phyloP scores from a whole-genome alignment of 1,140 invertebrate genomes.

The Ectropis grisescens region DNA sequence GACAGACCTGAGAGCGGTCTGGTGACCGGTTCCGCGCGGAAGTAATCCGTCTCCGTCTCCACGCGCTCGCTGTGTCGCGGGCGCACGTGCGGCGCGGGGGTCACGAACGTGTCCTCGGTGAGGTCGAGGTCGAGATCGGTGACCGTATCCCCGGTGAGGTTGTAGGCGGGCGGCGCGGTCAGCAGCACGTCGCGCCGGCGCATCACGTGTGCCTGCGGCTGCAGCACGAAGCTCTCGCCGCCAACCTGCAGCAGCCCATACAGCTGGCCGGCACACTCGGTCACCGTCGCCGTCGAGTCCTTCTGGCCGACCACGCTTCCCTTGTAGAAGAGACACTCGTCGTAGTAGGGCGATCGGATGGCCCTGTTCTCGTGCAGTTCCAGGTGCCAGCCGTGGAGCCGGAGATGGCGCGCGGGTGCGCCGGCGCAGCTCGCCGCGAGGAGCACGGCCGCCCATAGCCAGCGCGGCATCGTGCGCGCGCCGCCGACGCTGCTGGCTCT shows the following conservation, averaged over 20 bases:
- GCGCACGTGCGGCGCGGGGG: constrained; percentile 27
- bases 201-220: constrained; percentile 50
- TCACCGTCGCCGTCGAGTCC: constrained; percentile 42
- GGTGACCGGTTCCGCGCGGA: constrained; percentile 28
- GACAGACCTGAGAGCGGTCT: constrained; percentile 53
- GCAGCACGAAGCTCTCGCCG: constrained; percentile 46
- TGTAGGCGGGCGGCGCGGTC: constrained; percentile 35
- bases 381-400: constrained; percentile 48
- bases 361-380: constrained; percentile 50
- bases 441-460: constrained; percentile 44
- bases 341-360: constrained; percentile 52
- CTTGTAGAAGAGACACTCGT: constrained; percentile 54
- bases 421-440: constrained; percentile 16
- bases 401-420: constrained; percentile 35
- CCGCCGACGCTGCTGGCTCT: constrained; percentile 46
- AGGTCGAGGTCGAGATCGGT: constrained; percentile 54
- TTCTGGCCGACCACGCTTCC: constrained; percentile 40
- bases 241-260: constrained; percentile 52
- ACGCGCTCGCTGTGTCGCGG: constrained; percentile 26
- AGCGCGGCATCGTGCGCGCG: constrained; percentile 59
- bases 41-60: constrained; percentile 35
- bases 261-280: constrained; percentile 49
- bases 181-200: constrained; percentile 44
- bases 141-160: constrained; percentile 53
- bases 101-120: constrained; percentile 27